Evolutionary conservation across 2,888 invertebrate genomes (phyloP), one percentile per base, ranked within the genome.

Genomic region (Philhelius pedissequus): DNA sequence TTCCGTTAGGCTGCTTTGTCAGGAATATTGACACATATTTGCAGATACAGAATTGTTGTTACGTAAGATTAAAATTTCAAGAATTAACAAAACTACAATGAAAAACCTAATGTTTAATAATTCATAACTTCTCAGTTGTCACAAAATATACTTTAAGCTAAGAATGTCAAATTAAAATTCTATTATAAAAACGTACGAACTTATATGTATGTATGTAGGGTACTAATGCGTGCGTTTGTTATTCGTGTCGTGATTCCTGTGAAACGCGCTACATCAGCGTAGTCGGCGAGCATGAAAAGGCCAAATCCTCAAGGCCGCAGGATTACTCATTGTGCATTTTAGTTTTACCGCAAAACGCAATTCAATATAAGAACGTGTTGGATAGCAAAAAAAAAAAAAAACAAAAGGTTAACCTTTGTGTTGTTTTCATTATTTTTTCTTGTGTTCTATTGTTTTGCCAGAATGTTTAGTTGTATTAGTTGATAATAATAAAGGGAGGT

Each of bases 251-350:
- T 40, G 60, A 60, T 25, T 25, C 40, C 25, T 40, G 25, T 60
- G 40, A 40, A 40, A 40, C 60, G 27, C 38, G 38, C 60, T 60
- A 9, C 9, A 0, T 60, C 4, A 2, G n/a, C n/a, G 13, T 20
- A 11, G 38, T n/a, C 15, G 50, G 50, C 50, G 1, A n/a, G 27
- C 45, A 62, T 52, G 18, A 64, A 35, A 52, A 35, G 54, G 32
- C 71, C 40, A 60, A 73, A 48, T 60, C 22, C 18, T 64, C 80
- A 80, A 80, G 80, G 80, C 45, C 70, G 40, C 58, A 64, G 40
- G 48, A 69, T 81, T 76, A 75, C 70, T 75, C 69, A 75, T 58
- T 32, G 18, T 81, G 75, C 70, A 76, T 70, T n/a, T n/a, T 64
- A 70, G 68, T 73, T 69, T 74, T 75, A 27, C 64, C 70, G 22